phyloP scores from a whole-genome alignment of 2,113 vertebrate genomes.

The Sander vitreus region DNA sequence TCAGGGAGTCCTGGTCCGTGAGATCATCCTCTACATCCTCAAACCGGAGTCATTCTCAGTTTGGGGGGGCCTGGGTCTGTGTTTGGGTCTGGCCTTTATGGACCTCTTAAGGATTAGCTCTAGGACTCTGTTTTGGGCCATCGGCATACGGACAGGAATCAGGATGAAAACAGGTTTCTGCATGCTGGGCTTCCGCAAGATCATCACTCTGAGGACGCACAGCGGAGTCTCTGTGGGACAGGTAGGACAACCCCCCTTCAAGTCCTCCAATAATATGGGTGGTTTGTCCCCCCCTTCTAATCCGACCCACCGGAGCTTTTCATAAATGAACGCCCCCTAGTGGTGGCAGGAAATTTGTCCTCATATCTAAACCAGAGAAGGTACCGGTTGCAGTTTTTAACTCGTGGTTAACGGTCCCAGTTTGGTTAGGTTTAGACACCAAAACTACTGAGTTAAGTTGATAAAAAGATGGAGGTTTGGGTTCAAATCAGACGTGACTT shows the following conservation, averaged over 20 bases:
- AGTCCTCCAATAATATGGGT: no score
- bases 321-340: no score
- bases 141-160: background rate
- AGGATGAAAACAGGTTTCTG: conserved; percentile 1
- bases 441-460: no score
- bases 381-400: no score
- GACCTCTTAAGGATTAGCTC: background rate
- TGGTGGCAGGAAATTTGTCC: no score
- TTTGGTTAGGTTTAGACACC: no score
- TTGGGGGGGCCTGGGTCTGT: background rate
- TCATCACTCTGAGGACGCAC: background rate
- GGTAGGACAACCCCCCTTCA: background rate
- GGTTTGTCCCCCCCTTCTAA: no score
- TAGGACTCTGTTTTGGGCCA: background rate
- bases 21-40: background rate
- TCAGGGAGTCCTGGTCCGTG: conserved; percentile 1
- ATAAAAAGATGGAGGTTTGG: no score
- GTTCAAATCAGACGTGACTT: no score
- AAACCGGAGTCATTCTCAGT: background rate
- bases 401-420: no score
- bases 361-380: no score
- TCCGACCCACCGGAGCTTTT: no score
- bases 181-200: conserved; percentile 10
- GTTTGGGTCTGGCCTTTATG: background rate
- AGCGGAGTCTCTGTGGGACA: background rate